Base-by-base conservation (phyloP, 2,888 invertebrate genomes). In the Altica lythri region DNA sequence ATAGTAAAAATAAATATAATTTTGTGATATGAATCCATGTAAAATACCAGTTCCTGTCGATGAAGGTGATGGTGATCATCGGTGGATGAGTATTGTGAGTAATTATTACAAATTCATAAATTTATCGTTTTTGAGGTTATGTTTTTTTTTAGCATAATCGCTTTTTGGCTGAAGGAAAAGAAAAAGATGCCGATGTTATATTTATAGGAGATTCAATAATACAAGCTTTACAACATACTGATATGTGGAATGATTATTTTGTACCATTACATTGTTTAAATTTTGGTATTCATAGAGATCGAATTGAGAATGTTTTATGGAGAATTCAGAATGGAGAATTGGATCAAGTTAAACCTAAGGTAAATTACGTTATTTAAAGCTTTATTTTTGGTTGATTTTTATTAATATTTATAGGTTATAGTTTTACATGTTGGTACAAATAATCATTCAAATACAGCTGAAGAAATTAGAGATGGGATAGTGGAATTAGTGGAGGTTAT, bases 191-290 rank as follows among this genome's bases (percentile, higher is more conserved):
- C 9, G 95, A 95, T 75, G 92, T 95, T 19, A 84, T 95, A 65
- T 92, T 95, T 68, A 84, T 95, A 60, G 95, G 95, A 1, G 95
- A 95, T 77, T 92, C 92, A 37, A 84, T 94, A 63, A 79, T 95
- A 55, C 88, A 90, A 77, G 86, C 90, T 40, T 77, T 95, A 66
- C 86, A 88, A 70, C 88, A 90, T 67, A 89, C 90, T 12, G 89
- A 90, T 77, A 84, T 92, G 42, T 95, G 94, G 94, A 88, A 90
- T 72, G 88, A 90, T 68, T 85, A 90, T 79, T 94, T 94, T 82
- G 92, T 90, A 52, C 95, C 94, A 1, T 81, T 95, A 73, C 95
- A 95, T 76, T 89, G 91, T 73, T 83, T 95, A 65, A 95, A 95
- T 77, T 91, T 92, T 78, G 93, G 94, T 66, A 90, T 95, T 70